Percentiles rank a stretch among this genome's conserved stretches.
phyloP scores from a whole-genome alignment of 2,113 vertebrate species.

The Hyperopisus bebe region DNA sequence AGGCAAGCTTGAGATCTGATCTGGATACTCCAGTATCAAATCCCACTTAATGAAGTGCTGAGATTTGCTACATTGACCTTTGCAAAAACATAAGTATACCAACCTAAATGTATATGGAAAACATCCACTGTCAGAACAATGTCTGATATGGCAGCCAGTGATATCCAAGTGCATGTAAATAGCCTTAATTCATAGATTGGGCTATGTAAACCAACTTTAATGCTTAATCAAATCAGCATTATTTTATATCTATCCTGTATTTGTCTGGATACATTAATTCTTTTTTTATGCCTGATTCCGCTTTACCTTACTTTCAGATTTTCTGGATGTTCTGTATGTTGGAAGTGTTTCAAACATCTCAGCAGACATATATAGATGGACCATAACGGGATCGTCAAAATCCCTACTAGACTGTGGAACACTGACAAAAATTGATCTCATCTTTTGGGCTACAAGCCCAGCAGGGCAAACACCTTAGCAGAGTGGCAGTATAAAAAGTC shows the following conservation, averaged over 20 bases:
- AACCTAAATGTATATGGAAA: background rate
- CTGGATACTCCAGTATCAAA: background rate
- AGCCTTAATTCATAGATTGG: background rate
- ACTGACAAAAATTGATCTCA: background rate
- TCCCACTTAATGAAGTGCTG: background rate
- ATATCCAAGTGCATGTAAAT: background rate
- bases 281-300: background rate
- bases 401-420: background rate
- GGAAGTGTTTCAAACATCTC: background rate
- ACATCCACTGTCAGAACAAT: background rate
- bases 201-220: background rate
- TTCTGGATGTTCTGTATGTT: background rate
- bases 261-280: background rate
- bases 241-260: background rate
- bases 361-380: background rate
- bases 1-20: background rate
- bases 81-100: background rate
- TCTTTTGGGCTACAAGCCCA: background rate
- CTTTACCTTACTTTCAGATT: background rate
- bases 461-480: background rate
- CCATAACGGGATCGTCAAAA: background rate
- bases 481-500: background rate
- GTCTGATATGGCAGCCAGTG: background rate
- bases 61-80: background rate
- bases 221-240: background rate